These are phyloP conservation scores for Drosophila eugracilis DNA, from an alignment of 1,140 invertebrate genomes.

Conservation along the genomic window DNA sequence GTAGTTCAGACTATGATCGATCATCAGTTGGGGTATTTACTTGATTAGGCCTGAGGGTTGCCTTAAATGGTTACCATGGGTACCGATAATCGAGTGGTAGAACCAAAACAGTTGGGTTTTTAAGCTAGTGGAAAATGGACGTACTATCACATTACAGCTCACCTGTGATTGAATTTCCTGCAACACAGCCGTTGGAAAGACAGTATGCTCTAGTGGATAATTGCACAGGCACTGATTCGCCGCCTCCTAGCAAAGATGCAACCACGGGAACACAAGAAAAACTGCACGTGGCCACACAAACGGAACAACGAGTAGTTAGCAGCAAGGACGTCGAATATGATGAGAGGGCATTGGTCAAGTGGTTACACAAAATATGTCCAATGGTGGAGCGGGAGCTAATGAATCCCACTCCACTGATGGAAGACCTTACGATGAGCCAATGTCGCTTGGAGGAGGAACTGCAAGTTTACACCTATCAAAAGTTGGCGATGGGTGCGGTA, in stretches of 20 bases:
- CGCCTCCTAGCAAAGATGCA: conserved; percentile 40
- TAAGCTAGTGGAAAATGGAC: conserved; percentile 54
- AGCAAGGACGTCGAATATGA: conserved; percentile 37
- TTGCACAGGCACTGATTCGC: conserved; percentile 72
- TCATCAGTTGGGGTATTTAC: background rate
- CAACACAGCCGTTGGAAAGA: conserved; percentile 62
- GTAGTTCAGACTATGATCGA: too few relatives aligned
- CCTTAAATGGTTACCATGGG: conserved; percentile 34
- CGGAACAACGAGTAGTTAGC: conserved; percentile 37
- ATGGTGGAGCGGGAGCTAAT: conserved; percentile 68
- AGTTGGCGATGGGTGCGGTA: conserved; percentile 43
- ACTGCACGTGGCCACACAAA: conserved; percentile 60
- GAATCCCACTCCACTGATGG: conserved; percentile 66
- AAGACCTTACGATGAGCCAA: conserved; percentile 40
- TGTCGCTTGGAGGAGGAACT: conserved; percentile 54
- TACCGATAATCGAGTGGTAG: conserved; percentile 5
- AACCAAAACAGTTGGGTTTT: background rate
- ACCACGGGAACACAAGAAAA: conserved; percentile 48
- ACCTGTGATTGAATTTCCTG: conserved; percentile 69
- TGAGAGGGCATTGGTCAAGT: conserved; percentile 70
- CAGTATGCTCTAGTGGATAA: conserved; percentile 61
- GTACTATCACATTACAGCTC: conserved; percentile 79
- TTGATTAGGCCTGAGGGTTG: too few relatives aligned
- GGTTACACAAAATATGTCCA: conserved; percentile 70
- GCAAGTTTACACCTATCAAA: conserved; percentile 72